These are phyloP conservation scores for Anomalospiza imberbis DNA, from an alignment of 2,797 vertebrate genomes.

Conservation along the genomic window DNA sequence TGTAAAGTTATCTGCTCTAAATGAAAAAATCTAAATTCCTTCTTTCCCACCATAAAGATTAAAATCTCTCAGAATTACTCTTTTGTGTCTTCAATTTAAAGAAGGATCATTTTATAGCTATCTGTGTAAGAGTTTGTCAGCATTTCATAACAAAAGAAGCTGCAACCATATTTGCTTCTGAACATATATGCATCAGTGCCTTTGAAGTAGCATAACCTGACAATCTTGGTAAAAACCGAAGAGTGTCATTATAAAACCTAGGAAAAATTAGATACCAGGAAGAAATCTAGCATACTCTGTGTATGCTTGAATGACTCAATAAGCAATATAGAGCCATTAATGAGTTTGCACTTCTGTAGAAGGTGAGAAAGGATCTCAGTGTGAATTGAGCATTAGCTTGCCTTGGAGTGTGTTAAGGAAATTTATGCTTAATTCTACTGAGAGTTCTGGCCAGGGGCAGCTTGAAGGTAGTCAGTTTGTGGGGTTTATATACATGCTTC, in stretches of 20 bases:
- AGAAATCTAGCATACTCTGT: neutral
- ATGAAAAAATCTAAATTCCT: neutral
- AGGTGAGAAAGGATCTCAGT: constrained; percentile 3
- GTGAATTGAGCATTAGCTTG: neutral
- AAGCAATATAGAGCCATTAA: neutral
- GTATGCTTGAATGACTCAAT: constrained; percentile 5
- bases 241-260: neutral
- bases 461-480: neutral
- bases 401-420: neutral
- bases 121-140: neutral
- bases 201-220: neutral
- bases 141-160: neutral
- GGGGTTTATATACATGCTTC: neutral
- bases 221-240: neutral
- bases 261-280: neutral
- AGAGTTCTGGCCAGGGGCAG: neutral
- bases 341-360: neutral
- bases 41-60: neutral
- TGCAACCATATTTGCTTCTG: neutral
- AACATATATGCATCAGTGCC: neutral
- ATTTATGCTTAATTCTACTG: neutral
- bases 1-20: neutral
- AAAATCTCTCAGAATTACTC: neutral
- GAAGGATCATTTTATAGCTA: neutral
- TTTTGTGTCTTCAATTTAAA: neutral